phyloP scores from a whole-genome alignment of 2,113 vertebrate genomes.

The Prochilodus magdalenae region DNA sequence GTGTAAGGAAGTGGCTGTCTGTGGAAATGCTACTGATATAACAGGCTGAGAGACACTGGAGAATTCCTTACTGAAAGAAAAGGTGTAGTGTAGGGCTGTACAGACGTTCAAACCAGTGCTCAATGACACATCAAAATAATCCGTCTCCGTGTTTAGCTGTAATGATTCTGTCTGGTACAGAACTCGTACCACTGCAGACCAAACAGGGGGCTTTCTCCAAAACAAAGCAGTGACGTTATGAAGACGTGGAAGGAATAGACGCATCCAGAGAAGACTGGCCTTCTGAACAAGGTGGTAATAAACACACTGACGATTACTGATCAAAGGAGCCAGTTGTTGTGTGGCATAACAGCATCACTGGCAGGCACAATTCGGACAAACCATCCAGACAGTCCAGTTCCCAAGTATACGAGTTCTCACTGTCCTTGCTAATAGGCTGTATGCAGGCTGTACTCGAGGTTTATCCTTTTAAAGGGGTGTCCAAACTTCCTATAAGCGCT shows the following conservation, averaged over 20 bases:
- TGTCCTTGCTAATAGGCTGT: too few relatives aligned
- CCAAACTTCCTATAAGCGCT: slow-evolving; percentile 15
- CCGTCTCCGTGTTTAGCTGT: background rate
- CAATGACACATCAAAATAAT: background rate
- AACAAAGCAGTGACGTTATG: background rate
- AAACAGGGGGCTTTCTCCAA: background rate
- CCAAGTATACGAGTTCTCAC: too few relatives aligned
- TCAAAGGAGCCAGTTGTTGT: background rate
- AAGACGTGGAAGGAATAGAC: background rate
- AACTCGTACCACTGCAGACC: background rate
- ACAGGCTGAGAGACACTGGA: too few relatives aligned
- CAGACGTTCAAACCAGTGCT: background rate
- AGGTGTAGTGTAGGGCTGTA: too few relatives aligned
- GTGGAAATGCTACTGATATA: too few relatives aligned
- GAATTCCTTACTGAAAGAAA: too few relatives aligned
- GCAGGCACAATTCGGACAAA: too few relatives aligned
- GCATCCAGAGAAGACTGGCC: background rate
- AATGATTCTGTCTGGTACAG: background rate
- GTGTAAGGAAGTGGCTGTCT: too few relatives aligned
- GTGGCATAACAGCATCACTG: background rate
- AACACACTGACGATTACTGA: background rate
- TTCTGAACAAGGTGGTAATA: background rate
- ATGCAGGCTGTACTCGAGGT: too few relatives aligned
- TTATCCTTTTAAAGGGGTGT: slow-evolving; percentile 9
- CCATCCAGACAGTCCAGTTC: too few relatives aligned